Percentiles rank a stretch among this genome's conserved stretches.
Conservation (phyloP, 2,888 invertebrate genomes). For the Protodeltote pygarga region DNA sequence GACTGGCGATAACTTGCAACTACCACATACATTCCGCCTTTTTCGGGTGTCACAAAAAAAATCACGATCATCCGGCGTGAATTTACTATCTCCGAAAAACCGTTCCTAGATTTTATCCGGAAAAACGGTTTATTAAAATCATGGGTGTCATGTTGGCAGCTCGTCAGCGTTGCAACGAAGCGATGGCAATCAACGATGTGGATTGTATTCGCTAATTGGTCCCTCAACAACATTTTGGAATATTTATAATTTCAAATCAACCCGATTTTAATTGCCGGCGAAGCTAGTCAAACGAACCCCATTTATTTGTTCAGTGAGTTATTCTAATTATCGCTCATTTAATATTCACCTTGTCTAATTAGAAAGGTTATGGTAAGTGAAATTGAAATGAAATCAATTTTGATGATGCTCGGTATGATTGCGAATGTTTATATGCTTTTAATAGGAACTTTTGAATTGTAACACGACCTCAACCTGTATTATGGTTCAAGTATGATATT, state of each 20-base stretch:
- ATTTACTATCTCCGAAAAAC: constrained; percentile 21
- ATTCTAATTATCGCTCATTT: constrained; percentile 33
- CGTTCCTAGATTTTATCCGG: constrained; percentile 7
- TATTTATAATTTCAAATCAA: constrained; percentile 38
- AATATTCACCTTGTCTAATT: constrained; percentile 27
- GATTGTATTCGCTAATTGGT: constrained; percentile 45
- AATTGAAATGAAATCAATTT: constrained; percentile 28
- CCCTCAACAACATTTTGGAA: constrained; percentile 28
- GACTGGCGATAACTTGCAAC: constrained; percentile 9
- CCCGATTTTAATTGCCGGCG: constrained; percentile 21
- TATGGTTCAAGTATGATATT: too few relatives aligned
- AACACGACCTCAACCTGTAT: background rate
- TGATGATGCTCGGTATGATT: constrained; percentile 6
- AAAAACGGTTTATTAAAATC: constrained; percentile 25
- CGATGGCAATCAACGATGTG: constrained; percentile 40
- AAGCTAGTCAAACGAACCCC: constrained; percentile 10
- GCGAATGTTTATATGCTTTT: background rate
- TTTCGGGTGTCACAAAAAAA: constrained; percentile 14
- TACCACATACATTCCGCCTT: constrained; percentile 12
- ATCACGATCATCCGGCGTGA: constrained; percentile 5
- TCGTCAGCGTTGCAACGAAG: constrained; percentile 33
- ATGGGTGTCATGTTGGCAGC: constrained; percentile 32
- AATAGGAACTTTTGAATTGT: background rate
- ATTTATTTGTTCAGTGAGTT: constrained; percentile 25
- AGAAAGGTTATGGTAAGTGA: constrained; percentile 1